phyloP scores from a whole-genome alignment of 2,888 invertebrate genomes.

The Ischnura elegans region DNA sequence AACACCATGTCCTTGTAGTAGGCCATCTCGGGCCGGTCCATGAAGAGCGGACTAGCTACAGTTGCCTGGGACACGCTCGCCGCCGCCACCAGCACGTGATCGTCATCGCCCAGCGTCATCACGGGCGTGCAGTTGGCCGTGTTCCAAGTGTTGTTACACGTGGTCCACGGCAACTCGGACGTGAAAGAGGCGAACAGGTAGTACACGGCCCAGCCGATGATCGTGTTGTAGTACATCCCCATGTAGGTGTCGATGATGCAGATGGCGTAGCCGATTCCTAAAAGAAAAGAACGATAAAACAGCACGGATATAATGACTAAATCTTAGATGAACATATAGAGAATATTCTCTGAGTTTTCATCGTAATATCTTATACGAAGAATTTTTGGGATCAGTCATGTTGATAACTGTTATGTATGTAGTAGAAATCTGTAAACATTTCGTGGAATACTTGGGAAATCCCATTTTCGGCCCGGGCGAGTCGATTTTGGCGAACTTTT shows the following conservation, averaged over 20 bases:
- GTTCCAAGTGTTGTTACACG: slow-evolving; percentile 93
- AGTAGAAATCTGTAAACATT: no score
- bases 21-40: background rate
- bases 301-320: no score
- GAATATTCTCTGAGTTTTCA: no score
- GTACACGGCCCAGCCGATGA: slow-evolving; percentile 97
- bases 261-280: slow-evolving; percentile 97
- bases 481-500: no score
- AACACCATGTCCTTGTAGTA: background rate
- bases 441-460: no score
- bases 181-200: slow-evolving; percentile 92
- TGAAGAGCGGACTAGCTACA: background rate
- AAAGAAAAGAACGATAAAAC: no score
- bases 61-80: background rate
- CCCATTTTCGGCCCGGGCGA: no score
- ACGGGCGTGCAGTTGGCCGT: slow-evolving; percentile 85
- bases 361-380: no score
- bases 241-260: slow-evolving; percentile 97
- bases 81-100: slow-evolving; percentile 49
- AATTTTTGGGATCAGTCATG: no score
- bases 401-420: no score
- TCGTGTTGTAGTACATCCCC: slow-evolving; percentile 98
- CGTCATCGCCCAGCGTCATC: slow-evolving; percentile 68
- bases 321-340: no score
- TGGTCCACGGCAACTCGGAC: slow-evolving; percentile 91